Evolutionary conservation across 2,113 vertebrate genomes (phyloP).

Genomic region (Plotosus lineatus): DNA sequence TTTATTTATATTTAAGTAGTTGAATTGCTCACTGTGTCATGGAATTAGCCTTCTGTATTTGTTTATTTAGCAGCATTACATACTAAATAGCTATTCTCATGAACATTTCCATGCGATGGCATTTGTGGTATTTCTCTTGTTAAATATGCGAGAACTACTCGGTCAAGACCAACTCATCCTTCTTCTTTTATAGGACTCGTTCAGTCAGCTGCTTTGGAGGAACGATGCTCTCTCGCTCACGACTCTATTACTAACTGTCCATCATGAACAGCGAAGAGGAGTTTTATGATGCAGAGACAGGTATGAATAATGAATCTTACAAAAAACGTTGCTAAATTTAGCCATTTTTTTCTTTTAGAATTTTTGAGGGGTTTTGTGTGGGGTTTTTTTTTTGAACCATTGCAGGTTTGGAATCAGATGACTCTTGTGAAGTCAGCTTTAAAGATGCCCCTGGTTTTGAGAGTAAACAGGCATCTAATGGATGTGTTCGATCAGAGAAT

Average conservation of each 20-base stretch:
- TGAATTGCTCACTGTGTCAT: background rate
- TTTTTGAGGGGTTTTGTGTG: too few relatives aligned
- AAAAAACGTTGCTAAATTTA: background rate
- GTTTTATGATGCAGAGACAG: constrained; percentile 96
- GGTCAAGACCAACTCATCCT: background rate
- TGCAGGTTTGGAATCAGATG: constrained; percentile 91
- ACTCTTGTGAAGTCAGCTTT: constrained; percentile 86
- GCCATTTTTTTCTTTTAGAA: background rate
- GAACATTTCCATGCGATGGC: background rate
- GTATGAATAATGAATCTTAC: constrained; percentile 64
- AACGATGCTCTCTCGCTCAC: constrained; percentile 68
- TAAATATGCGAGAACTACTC: background rate
- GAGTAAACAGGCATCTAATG: constrained; percentile 69
- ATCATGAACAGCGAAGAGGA: constrained; percentile 96
- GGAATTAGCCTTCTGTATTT: background rate
- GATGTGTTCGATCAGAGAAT: constrained; percentile 78
- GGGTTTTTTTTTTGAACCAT: background rate
- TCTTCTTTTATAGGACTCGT: constrained; percentile 41
- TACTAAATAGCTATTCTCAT: background rate
- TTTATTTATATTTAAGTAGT: too few relatives aligned
- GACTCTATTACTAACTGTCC: constrained; percentile 53
- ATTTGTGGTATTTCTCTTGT: background rate
- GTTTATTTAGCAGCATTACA: background rate
- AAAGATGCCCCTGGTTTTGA: constrained; percentile 78
- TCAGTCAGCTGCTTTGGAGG: constrained; percentile 31